Percentiles rank a stretch among this genome's conserved stretches.
Evolutionary conservation across 2,797 vertebrate genomes (phyloP).

Genomic region (Sebastes nivosus): DNA sequence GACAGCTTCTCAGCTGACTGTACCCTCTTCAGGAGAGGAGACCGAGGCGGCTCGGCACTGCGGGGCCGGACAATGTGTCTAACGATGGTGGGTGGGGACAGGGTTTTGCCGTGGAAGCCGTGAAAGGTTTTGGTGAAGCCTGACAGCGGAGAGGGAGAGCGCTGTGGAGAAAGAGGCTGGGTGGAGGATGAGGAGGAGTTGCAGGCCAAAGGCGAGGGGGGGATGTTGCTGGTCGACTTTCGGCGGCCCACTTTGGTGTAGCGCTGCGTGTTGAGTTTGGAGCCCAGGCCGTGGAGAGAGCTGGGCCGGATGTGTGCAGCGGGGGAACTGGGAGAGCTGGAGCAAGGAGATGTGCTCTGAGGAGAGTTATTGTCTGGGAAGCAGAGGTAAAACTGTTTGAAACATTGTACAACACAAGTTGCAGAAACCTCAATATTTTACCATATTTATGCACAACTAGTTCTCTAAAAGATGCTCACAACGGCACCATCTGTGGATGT

Average conservation of each 20-base stretch:
- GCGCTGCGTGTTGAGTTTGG: constrained; percentile 90
- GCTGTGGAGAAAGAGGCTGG: constrained; percentile 90
- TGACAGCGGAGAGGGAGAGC: constrained; percentile 88
- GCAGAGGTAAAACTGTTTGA: neutral
- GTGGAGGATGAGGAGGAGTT: constrained; percentile 90
- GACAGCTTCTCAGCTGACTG: constrained; percentile 93
- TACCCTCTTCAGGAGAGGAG: constrained; percentile 91
- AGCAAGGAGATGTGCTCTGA: constrained; percentile 91
- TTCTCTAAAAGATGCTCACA: neutral
- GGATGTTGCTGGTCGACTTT: constrained; percentile 98
- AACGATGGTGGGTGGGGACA: constrained; percentile 89
- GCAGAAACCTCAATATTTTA: neutral
- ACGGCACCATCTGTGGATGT: neutral
- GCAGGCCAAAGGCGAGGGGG: constrained; percentile 89
- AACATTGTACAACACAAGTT: neutral
- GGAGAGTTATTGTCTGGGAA: constrained; percentile 87
- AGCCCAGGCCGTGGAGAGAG: constrained; percentile 92
- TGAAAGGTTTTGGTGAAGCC: constrained; percentile 86
- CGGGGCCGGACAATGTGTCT: constrained; percentile 87
- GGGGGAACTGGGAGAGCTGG: constrained; percentile 93
- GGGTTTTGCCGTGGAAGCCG: constrained; percentile 87
- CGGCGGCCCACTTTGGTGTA: constrained; percentile 91
- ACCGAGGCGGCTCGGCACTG: constrained; percentile 83
- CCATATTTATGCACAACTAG: neutral
- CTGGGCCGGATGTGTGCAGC: constrained; percentile 92